phyloP scores from a whole-genome alignment of 35 echinoderm and acorn worm species.

The Ophiothrix spiculata region DNA sequence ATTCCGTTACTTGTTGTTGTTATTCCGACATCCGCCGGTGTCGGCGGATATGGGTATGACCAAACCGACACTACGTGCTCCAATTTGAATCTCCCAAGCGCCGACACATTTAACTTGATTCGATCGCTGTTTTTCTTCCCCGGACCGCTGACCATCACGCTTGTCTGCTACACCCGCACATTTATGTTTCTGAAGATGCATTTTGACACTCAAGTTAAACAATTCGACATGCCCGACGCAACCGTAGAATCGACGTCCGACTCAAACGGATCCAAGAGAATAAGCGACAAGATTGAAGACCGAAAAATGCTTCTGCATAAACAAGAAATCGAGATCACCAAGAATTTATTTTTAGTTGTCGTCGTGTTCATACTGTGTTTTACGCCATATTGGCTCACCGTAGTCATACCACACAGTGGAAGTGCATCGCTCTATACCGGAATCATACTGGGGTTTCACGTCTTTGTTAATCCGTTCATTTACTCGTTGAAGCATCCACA shows the following conservation, averaged over 20 bases:
- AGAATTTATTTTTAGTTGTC: constrained; percentile 54
- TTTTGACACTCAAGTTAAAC: not conserved
- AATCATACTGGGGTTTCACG: constrained; percentile 32
- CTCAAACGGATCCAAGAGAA: not conserved
- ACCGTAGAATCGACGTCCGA: not conserved
- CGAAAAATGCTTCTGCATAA: not conserved
- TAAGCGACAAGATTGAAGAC: not conserved
- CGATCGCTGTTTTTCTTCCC: constrained; percentile 38
- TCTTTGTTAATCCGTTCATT: constrained; percentile 56
- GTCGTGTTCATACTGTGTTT: constrained; percentile 45
- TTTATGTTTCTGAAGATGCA: constrained; percentile 51
- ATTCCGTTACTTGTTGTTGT: constrained; percentile 39
- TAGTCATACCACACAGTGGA: constrained; percentile 31
- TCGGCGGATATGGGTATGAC: constrained; percentile 60
- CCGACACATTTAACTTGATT: constrained; percentile 43
- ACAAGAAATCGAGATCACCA: constrained; percentile 46
- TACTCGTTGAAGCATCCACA: constrained; percentile 63
- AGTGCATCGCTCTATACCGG: constrained; percentile 32
- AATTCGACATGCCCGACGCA: not conserved
- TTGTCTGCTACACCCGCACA: constrained; percentile 64
- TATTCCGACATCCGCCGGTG: constrained; percentile 29
- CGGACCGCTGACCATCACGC: constrained; percentile 48
- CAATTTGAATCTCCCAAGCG: constrained; percentile 14
- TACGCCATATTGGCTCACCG: constrained; percentile 34
- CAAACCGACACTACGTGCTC: constrained; percentile 57